These are phyloP conservation scores for Silurus glanis DNA, from an alignment of 2,113 vertebrate genomes.

Conservation along the genomic window DNA sequence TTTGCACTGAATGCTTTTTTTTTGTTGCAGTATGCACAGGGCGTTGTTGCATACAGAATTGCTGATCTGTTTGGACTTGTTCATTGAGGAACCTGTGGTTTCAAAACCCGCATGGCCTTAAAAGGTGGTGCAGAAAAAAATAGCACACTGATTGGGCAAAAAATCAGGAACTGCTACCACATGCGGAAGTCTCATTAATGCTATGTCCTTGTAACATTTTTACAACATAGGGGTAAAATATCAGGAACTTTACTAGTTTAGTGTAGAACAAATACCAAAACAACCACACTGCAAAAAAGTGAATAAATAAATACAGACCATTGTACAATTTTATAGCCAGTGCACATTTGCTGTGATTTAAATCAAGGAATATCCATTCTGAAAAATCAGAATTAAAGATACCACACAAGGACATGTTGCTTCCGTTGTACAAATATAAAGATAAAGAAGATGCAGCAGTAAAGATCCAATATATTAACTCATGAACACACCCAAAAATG, in stretches of 20 bases:
- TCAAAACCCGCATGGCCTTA: slow-evolving; percentile 59
- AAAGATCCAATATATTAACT: neutral
- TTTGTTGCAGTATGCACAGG: neutral
- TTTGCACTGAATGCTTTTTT: neutral
- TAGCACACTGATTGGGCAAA: slow-evolving; percentile 58
- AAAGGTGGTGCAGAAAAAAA: slow-evolving; percentile 62
- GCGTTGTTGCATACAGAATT: slow-evolving; percentile 46
- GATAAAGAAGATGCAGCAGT: neutral
- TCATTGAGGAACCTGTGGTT: slow-evolving; percentile 47
- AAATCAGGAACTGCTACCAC: slow-evolving; percentile 58
- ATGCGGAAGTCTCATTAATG: neutral
- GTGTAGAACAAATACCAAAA: neutral
- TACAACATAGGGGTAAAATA: neutral
- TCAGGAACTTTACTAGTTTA: neutral
- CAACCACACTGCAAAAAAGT: neutral
- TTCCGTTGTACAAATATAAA: neutral
- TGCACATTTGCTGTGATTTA: neutral
- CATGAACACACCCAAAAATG: neutral
- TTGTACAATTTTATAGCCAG: neutral
- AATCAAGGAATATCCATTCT: neutral
- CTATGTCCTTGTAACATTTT: neutral
- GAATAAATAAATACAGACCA: neutral
- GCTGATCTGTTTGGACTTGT: slow-evolving; percentile 66
- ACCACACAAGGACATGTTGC: neutral
- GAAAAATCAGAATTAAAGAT: neutral